Conservation (phyloP, 92 coral and sea anemone species). For the Heteractis magnifica region DNA sequence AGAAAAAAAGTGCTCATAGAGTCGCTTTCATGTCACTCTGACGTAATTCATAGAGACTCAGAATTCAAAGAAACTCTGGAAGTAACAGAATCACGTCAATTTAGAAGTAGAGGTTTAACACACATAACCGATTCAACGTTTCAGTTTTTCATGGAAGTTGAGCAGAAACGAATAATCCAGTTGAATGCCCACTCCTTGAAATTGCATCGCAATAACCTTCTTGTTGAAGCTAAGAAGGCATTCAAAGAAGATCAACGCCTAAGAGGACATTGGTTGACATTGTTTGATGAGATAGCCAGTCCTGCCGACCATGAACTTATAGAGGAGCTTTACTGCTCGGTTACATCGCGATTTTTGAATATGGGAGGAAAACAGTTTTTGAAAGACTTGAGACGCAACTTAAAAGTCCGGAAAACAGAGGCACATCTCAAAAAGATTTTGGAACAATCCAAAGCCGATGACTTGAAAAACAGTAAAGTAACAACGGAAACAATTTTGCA, state of each 20-base stretch:
- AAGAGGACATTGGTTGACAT: conserved; percentile 18
- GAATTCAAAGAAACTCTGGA: conserved; percentile 23
- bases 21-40: conserved; percentile 23
- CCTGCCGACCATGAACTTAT: conserved; percentile 18
- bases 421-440: conserved; percentile 53
- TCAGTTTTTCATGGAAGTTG: conserved; percentile 23
- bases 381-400: conserved; percentile 41
- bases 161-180: conserved; percentile 28
- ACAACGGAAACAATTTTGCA: conserved; percentile 27
- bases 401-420: conserved; percentile 49
- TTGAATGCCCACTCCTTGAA: conserved; percentile 23
- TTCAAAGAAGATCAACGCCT: conserved; percentile 4
- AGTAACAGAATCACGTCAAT: conserved; percentile 24
- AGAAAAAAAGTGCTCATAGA: conserved; percentile 12
- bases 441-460: conserved; percentile 28
- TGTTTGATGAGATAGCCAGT: conserved; percentile 11
- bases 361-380: conserved; percentile 56
- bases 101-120: conserved; percentile 27
- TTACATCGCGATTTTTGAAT: conserved; percentile 33
- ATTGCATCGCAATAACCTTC: background rate
- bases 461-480: conserved; percentile 38
- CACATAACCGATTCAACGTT: conserved; percentile 25
- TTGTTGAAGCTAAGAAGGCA: conserved; percentile 17
- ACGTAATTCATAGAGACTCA: conserved; percentile 16
- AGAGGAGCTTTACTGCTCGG: conserved; percentile 32